Base-by-base conservation (phyloP, 2,113 vertebrate genomes). In the Empidonax traillii region DNA sequence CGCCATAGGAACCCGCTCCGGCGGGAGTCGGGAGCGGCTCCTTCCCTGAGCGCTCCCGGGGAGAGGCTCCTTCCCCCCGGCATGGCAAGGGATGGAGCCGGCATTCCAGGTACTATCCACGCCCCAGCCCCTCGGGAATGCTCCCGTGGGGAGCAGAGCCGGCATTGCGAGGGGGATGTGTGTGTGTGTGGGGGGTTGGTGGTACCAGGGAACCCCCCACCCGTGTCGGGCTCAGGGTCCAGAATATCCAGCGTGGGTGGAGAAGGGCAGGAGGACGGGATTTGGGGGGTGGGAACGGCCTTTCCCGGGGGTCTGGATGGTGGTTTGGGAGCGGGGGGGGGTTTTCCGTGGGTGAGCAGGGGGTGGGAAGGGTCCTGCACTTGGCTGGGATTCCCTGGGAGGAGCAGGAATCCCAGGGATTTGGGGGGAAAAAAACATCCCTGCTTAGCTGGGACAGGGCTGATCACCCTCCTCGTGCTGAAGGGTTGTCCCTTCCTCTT, bases 1-100 rank as follows among this genome's bases (percentile, higher is more conserved):
- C 88, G 89, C 97, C 97, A 97, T 97, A 97, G 97, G 96, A 97
- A 96, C 96, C 94, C 51, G 77, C 87, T 76, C 63, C 24, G 22
- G 90, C 33, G 52, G 31, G 71, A n/a, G 96, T 61, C 66, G 49
- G 15, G 77, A 69, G 94, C 91, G 3, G 84, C 90, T 72, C 83
- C 93, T 69, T 18, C 84, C 86, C 86, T 8, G 22, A 6, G 55
- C 0, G 15, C 65, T 27, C 52, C 74, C 9, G 85, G 62, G 87
- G 89, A 78, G 67, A 46, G 55, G 52, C 91, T 95, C 59, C 78
- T 66, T 69, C 79, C 79, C 78, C 84, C 31, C 12, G 7, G 14
- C 62, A 66, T 83, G 95, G 81, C 88, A 46, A 53, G 59, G n/a
- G 85, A 75, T 33, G 79, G 82, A 93, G 67, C 59, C 23, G 3